Evolutionary conservation across 2,113 vertebrate species (phyloP).

Genomic region (Cebidichthys violaceus): DNA sequence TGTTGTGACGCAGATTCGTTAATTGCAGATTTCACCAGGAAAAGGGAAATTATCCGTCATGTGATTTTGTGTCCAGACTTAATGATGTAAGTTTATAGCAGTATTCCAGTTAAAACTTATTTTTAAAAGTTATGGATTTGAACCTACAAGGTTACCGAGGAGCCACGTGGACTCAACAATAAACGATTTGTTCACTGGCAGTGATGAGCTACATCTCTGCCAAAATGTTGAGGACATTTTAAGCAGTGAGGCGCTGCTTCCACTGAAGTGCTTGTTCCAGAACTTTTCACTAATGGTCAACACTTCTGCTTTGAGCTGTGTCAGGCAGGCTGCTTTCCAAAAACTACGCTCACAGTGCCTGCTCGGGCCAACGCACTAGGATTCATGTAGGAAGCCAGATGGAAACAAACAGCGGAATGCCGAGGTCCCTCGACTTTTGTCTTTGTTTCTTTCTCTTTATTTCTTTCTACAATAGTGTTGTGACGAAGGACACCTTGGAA

Average conservation of each 20-base stretch:
- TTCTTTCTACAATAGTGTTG: conserved; percentile 20
- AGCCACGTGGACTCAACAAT: conserved; percentile 18
- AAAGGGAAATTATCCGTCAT: conserved; percentile 1
- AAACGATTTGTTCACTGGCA: conserved; percentile 39
- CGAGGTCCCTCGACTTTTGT: conserved; percentile 14
- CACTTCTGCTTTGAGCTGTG: conserved; percentile 60
- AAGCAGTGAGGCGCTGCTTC: conserved; percentile 50
- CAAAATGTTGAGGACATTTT: conserved; percentile 55
- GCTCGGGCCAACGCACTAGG: conserved; percentile 38
- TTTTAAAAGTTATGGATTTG: not conserved
- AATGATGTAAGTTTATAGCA: not conserved
- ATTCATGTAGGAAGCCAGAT: conserved; percentile 31
- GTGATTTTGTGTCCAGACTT: conserved; percentile 28
- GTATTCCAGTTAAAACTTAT: not conserved
- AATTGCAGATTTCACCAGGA: not conserved
- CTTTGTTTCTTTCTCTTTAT: conserved; percentile 6
- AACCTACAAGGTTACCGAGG: conserved; percentile 3
- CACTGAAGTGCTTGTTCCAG: conserved; percentile 54
- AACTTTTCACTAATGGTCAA: conserved; percentile 69
- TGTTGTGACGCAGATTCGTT: conserved; percentile 6
- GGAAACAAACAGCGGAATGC: conserved; percentile 51
- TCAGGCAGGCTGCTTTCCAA: conserved; percentile 56
- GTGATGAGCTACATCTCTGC: conserved; percentile 24
- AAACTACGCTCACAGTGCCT: conserved; percentile 37
- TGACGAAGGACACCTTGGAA: conserved; percentile 56